Evolutionary conservation across 1,140 invertebrate genomes (phyloP), one percentile per base, ranked within the genome.

Genomic region (Odontomachus brunneus): DNA sequence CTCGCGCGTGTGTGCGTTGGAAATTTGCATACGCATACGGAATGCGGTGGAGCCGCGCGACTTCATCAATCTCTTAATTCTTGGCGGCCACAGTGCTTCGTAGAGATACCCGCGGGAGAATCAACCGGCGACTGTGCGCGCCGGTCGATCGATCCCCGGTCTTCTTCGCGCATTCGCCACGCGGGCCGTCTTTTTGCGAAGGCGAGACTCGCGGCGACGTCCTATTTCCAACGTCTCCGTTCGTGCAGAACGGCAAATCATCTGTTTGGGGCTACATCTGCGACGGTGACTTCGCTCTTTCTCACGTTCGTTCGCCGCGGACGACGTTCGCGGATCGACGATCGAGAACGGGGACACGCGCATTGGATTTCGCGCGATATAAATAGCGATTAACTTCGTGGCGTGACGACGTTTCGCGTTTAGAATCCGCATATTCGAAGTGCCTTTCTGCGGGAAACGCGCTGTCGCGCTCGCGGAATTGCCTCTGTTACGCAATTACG

Each of bases 401-500:
- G 19, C 15, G 14, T 17, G 60, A 49, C 29, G n/a, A 38, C 63
- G 19, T n/a, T 66, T 33, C 62, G 2, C n/a, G 22, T 14, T 51
- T 11, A 0, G 19, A 67, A 59, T 9, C 15, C 51, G 60, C 11
- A 17, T 38, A 19, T 71, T 71, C 71, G 4, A 29, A 53, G 59
- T 33, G 24, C 66, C 51, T 69, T 69, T 15, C 26, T 69, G 75
- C 44, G 49, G 63, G 51, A 78, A 78, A 69, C 14, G 49, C n/a
- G 17, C 44, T 3, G 3, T 75, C 62, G 74, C 19, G 12, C 53
- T 22, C 65, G 75, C 33, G 65, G 19, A 53, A 66, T 76, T 66
- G 15, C 63, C 62, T 78, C 63, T 78, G 33, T 78, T 71, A 71
- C 75, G 22, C 66, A 80, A 80, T 80, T 80, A 78, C 22, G 14